Evolutionary conservation across 2,888 invertebrate species (phyloP).

Genomic region (Xanthostigma xanthostigma): DNA sequence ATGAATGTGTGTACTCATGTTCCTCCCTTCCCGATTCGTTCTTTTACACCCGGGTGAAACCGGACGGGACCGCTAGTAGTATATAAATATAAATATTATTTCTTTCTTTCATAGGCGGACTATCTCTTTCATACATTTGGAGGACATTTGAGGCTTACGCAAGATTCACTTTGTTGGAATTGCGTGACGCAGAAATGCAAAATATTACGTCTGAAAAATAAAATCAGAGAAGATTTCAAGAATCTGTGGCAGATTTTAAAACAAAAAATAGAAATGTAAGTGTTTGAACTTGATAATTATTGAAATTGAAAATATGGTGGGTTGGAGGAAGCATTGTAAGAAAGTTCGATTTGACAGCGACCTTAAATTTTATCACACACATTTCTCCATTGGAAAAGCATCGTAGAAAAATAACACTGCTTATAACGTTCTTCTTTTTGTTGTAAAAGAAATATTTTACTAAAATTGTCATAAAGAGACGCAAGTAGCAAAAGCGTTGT

Average conservation of each 20-base stretch:
- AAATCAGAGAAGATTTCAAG: conserved; percentile 34
- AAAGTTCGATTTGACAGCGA: no score
- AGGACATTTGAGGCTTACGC: conserved; percentile 29
- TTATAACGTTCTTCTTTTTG: no score
- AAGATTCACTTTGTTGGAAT: conserved; percentile 23
- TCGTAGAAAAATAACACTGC: no score
- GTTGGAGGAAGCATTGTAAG: no score
- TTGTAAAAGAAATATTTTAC: no score
- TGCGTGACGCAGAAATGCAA: conserved; percentile 35
- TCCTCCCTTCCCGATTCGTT: no score
- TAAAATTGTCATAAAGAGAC: no score
- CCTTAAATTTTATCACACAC: background rate
- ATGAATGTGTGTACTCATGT: no score
- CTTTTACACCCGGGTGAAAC: no score
- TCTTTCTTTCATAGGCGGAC: conserved; percentile 20
- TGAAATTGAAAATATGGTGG: background rate
- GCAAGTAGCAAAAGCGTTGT: no score
- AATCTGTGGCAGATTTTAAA: conserved; percentile 28
- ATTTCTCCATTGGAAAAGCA: no score
- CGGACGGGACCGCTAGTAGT: no score
- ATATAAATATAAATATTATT: background rate
- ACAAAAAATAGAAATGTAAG: conserved; percentile 25
- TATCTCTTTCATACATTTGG: conserved; percentile 29
- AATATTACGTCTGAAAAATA: conserved; percentile 28
- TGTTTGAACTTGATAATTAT: conserved; percentile 3